Evolutionary conservation across 2,888 invertebrate species (phyloP), one percentile per base, ranked within the genome.

Genomic region (Laspeyria flexula): DNA sequence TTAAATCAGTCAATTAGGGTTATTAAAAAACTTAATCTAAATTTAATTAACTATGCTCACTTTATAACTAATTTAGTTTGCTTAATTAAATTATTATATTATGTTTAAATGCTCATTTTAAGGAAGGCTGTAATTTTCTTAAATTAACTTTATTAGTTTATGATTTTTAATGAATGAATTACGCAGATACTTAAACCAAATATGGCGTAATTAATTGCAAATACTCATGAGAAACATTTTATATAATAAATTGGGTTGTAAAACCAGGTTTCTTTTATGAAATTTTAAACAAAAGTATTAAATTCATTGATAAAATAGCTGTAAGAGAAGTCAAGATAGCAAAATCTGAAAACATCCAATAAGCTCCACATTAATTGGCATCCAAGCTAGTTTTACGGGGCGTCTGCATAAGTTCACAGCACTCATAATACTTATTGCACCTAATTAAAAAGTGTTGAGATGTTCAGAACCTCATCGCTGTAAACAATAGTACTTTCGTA

Each of bases 1-100:
- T 78, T 78, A 75, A 74, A 73, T 74, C 71, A 60, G 44, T 73
- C 79, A 79, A 80, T 79, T 79, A 76, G 58, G 54, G 67, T 68
- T 77, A 75, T 76, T 77, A 76, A 75, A 73, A 71, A 75, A 75
- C 65, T 66, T 64, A 65, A 69, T 67, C 68, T 68, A 73, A 75
- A 74, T 77, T 61, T 64, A 73, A 74, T 71, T 78, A 77, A 74
- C 75, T 72, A 73, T 74, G 60, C 59, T 71, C 65, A 71, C 66
- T 72, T 79, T 72, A 77, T 65, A 58, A 73, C 67, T 78, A 77
- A 79, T 77, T 71, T 71, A 74, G 62, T 62, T 56, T 63, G 40
- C 55, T 60, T 71, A 67, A 71, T 71, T 77, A 53, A 48, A 64
- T 60, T 54, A 56, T 55, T 47, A 50, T 70, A 44, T 44, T 47